These are phyloP conservation scores for Apis cerana DNA, from an alignment of 1,140 invertebrate species.

Conservation along the genomic window DNA sequence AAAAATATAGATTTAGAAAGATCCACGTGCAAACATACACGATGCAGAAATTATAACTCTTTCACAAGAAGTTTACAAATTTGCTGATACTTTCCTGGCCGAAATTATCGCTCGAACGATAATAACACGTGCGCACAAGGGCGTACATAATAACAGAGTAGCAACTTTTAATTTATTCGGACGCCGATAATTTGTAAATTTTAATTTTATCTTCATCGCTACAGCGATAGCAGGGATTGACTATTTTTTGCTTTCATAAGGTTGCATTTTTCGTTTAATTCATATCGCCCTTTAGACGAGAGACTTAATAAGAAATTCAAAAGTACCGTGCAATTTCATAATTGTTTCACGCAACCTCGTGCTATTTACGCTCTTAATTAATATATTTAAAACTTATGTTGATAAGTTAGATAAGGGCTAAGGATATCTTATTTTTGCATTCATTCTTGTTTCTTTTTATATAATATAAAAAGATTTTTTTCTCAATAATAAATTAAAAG, in stretches of 20 bases:
- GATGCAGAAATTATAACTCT: conserved; percentile 29
- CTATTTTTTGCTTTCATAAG: neutral
- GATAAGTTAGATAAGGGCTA: neutral
- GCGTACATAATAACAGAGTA: neutral
- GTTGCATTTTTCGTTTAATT: neutral
- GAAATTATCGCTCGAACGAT: neutral
- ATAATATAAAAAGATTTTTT: too few species aligned
- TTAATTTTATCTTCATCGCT: neutral
- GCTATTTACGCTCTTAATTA: neutral
- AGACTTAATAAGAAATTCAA: neutral
- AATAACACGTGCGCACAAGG: neutral
- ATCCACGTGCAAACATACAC: too few species aligned
- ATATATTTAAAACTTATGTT: neutral
- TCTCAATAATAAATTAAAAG: too few species aligned
- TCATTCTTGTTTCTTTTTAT: too few species aligned
- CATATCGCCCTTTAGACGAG: neutral
- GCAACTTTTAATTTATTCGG: neutral
- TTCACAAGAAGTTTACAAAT: conserved; percentile 30
- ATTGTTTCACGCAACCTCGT: neutral
- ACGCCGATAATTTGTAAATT: conserved; percentile 3
- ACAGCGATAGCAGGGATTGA: neutral
- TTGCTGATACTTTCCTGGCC: neutral
- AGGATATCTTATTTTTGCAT: neutral
- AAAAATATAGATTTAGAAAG: neutral
- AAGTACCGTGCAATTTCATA: neutral